Evolutionary conservation across 2,113 vertebrate species (phyloP).

Genomic region (Zosterops japonicus): DNA sequence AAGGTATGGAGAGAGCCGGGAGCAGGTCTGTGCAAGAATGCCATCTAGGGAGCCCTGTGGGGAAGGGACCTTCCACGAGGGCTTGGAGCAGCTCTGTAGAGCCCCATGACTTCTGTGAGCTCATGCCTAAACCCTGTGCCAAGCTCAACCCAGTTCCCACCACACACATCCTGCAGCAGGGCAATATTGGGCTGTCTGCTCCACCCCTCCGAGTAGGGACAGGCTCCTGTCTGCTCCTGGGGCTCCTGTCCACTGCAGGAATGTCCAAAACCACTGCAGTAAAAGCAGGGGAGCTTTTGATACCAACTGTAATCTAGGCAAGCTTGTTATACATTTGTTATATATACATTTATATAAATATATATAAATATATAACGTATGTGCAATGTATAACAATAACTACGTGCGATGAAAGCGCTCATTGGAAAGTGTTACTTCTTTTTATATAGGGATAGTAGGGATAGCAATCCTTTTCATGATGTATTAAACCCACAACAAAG

Average conservation of each 20-base stretch:
- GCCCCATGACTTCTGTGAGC: accelerated
- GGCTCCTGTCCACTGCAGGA: too few species aligned
- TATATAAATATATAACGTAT: too few species aligned
- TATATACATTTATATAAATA: too few species aligned
- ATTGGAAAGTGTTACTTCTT: background rate
- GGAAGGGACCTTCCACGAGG: accelerated
- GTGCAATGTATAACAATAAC: too few species aligned
- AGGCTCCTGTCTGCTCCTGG: accelerated
- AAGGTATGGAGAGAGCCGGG: constrained; percentile 73
- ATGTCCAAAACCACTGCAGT: background rate
- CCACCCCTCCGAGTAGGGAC: background rate
- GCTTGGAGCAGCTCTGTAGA: accelerated
- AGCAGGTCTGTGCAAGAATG: background rate
- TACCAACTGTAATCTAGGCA: accelerated
- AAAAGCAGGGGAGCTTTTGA: background rate
- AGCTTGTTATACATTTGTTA: too few species aligned
- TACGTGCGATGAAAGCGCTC: background rate
- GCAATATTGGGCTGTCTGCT: background rate
- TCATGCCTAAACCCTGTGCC: accelerated
- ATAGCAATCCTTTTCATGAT: background rate
- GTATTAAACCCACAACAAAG: background rate
- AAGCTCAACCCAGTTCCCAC: background rate
- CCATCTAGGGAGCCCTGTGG: background rate
- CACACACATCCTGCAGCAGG: accelerated
- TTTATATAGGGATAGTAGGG: background rate